Percentiles rank a stretch among this genome's conserved stretches.
These are phyloP conservation scores for Drosophila gaucha DNA, from an alignment of 2,888 invertebrate species.

Conservation along the genomic window DNA sequence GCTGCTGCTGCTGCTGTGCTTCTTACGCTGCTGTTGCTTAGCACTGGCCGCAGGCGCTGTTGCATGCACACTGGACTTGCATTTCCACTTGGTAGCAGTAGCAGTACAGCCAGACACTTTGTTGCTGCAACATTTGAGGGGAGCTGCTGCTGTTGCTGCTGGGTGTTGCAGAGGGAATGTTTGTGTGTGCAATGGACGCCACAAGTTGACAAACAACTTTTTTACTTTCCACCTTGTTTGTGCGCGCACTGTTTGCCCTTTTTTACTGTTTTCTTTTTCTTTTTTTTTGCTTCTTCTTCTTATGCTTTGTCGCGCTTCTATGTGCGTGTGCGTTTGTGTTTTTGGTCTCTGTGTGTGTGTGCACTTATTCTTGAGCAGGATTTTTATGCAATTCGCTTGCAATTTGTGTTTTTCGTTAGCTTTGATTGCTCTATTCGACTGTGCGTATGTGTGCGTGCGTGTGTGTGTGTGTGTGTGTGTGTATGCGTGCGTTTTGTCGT, in stretches of 20 bases:
- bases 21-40: constrained; percentile 38
- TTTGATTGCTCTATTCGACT: constrained; percentile 16
- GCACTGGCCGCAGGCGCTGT: constrained; percentile 72
- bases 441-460: constrained; percentile 20
- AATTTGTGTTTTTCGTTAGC: constrained; percentile 42
- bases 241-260: constrained; percentile 62
- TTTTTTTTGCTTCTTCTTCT: constrained; percentile 15
- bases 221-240: constrained; percentile 78
- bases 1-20: constrained; percentile 11
- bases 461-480: constrained; percentile 35
- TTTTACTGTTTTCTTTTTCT: constrained; percentile 36
- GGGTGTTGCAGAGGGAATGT: constrained; percentile 16
- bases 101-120: constrained; percentile 77
- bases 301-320: constrained; percentile 48
- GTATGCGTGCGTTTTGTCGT: constrained; percentile 56
- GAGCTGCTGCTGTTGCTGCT: constrained; percentile 21
- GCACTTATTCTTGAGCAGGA: constrained; percentile 68
- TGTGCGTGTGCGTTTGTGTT: constrained; percentile 20
- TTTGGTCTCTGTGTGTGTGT: constrained; percentile 26
- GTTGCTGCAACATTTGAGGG: constrained; percentile 79
- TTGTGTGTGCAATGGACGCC: constrained; percentile 67
- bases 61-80: constrained; percentile 67
- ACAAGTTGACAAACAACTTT: constrained; percentile 85
- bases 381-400: constrained; percentile 69
- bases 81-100: constrained; percentile 57